Evolutionary conservation across 1,140 invertebrate species (phyloP).

Genomic region (Heliconius melpomene): DNA sequence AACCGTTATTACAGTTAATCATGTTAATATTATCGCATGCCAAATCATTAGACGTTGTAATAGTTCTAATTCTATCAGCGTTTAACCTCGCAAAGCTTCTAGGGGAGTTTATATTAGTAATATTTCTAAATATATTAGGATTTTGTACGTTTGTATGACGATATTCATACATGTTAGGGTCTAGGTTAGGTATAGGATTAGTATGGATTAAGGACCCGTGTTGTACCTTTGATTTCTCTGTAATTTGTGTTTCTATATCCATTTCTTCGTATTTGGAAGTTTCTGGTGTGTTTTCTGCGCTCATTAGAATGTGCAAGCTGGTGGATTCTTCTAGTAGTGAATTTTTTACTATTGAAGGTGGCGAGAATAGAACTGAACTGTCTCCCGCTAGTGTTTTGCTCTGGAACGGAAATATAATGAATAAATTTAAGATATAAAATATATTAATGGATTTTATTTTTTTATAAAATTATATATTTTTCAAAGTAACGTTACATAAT

Average conservation of each 20-base stretch:
- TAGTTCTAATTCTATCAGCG: constrained; percentile 74
- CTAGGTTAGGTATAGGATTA: constrained; percentile 66
- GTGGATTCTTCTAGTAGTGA: constrained; percentile 81
- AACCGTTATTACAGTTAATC: constrained; percentile 11
- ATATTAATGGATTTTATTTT: too few species aligned
- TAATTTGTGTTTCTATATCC: constrained; percentile 68
- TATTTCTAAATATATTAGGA: constrained; percentile 59
- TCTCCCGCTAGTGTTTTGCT: constrained; percentile 92
- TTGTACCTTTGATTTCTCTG: constrained; percentile 79
- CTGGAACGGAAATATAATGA: constrained; percentile 77
- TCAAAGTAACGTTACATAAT: too few species aligned
- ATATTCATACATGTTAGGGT: constrained; percentile 48
- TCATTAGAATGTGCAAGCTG: constrained; percentile 74
- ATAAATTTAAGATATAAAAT: background rate
- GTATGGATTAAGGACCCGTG: constrained; percentile 76
- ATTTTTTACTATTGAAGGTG: constrained; percentile 89
- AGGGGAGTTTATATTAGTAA: constrained; percentile 68
- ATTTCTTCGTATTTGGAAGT: constrained; percentile 62
- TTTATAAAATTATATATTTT: too few species aligned
- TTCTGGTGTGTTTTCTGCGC: constrained; percentile 73
- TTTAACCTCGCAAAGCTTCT: constrained; percentile 74
- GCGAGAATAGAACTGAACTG: constrained; percentile 91
- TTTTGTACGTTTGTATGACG: constrained; percentile 44
- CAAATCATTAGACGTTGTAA: constrained; percentile 58
- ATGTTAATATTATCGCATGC: constrained; percentile 53